Evolutionary conservation across 2,797 vertebrate genomes (phyloP), one percentile per base, ranked within the genome.

Genomic region (Scleropages formosus): DNA sequence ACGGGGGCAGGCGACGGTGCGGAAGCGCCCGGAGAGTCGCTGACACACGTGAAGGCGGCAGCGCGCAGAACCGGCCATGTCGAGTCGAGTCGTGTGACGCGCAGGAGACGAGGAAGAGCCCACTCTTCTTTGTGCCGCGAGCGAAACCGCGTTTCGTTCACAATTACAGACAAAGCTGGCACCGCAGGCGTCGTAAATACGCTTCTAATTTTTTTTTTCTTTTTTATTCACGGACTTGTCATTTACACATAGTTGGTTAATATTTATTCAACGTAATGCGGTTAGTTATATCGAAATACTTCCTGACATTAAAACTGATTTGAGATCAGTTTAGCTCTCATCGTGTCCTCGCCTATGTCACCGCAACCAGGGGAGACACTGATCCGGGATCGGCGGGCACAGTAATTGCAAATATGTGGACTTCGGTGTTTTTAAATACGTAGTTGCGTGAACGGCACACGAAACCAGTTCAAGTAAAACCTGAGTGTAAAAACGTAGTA

Each of bases 31-130:
- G 53, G 66, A 72, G 24, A 61, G 64, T 66, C 16, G 26, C 66
- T n/a, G 67, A 78, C 65, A n/a, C 4, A 58, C 61, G 27, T 66
- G 18, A 31, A 1, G 71, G 74, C 64, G 46, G 74, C 46, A 66
- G 58, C 77, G 18, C 71, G 62, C 67, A 53, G 68, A 31, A 22
- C 2, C 75, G 6, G 72, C 81, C 82, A 77, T 78, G 49, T 79
- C 67, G n/a, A 78, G 79, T 68, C 86, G 81, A 78, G 79, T 68
- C 86, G 81, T 76, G 87, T 87, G 86, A 87, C 85, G 49, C 31
- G 22, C 75, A 70, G 20, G 59, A 58, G 27, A 71, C 26, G 44
- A 76, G 75, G 75, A 76, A 76, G 75, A 69, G 67, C 15, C 13
- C 47, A 27, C 39, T 74, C 1, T 61, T 74, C 22, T 74, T 16